These are phyloP conservation scores for Streblospio benedicti DNA, from an alignment of 1,140 invertebrate genomes.

Conservation along the genomic window DNA sequence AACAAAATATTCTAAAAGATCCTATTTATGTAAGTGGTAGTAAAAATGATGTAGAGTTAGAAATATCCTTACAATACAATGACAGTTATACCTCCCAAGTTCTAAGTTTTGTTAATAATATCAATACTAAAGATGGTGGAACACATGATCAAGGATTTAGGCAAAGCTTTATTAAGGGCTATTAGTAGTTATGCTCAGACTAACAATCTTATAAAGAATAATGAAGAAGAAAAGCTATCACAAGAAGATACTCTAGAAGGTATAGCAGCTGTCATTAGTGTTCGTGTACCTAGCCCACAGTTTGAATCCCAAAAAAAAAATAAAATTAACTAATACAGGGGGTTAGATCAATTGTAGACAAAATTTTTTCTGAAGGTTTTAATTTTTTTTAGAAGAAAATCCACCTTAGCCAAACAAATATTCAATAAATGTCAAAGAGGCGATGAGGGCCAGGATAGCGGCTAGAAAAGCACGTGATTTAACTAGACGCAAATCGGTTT, in stretches of 20 bases:
- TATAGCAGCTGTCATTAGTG: conserved; percentile 19
- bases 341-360: conserved; percentile 15
- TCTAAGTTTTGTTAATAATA: conserved; percentile 21
- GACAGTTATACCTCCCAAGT: conserved; percentile 13
- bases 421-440: conserved; percentile 18
- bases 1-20: background rate
- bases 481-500: conserved; percentile 16
- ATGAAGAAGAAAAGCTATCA: conserved; percentile 8
- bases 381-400: conserved; percentile 21
- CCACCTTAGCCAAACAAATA: conserved; percentile 21
- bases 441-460: conserved; percentile 23
- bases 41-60: conserved; percentile 6
- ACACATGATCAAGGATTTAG: conserved; percentile 24
- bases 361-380: conserved; percentile 7
- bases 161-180: conserved; percentile 13
- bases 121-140: conserved; percentile 20
- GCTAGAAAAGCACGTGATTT: conserved; percentile 25
- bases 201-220: conserved; percentile 9
- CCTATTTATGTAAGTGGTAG: conserved; percentile 13
- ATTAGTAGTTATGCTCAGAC: conserved; percentile 14
- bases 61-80: conserved; percentile 14
- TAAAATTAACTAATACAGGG: conserved; percentile 18
- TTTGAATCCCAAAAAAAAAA: conserved; percentile 24
- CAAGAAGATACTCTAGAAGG: conserved; percentile 24
- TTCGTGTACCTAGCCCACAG: conserved; percentile 23